Base-by-base conservation (phyloP, 2,113 vertebrate genomes). In the Panthera tigris region DNA sequence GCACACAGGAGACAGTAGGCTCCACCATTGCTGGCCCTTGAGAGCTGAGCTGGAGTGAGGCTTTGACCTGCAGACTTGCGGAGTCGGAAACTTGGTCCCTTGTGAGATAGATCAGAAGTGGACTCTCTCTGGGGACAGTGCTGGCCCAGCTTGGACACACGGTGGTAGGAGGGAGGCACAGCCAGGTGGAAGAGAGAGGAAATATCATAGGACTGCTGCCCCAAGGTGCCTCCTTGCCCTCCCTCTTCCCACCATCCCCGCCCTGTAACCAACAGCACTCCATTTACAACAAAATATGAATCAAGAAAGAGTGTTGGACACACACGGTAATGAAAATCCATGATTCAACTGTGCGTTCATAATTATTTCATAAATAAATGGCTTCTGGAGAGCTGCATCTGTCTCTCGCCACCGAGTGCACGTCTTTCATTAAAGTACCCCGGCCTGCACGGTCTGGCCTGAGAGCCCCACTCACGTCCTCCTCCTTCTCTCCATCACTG, bases 401-500 rank as follows among this genome's bases (percentile, higher is more conserved):
- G 97, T 99, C 98, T 99, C 97, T 98, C 76, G 95, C 97, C 97
- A 96, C 97, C 55, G 90, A 98, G 95, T 65, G 86, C 95, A 93
- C 84, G 97, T 95, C 98, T 98, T 99, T 99, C 98, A 98, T 98
- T 99, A 99, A 99, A 98, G 98, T 97, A 98, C 97, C 98, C 96
- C 81, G n/a, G 97, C 92, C 96, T 85, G 83, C 98, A 98, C 96
- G 55, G 98, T 97, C 97, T n/a, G 93, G 98, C 97, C 97, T 97
- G 82, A 97, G 99, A 99, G 99, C 99, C 99, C 99, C 96, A 99
- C 99, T 99, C 99, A 99, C 99, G 99, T 98, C 99, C 99, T 98
- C 98, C 99, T 98, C 98, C 98, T 97, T 95, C 98, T 98, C 98
- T 99, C 99, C 99, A 99, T 99, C 99, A 99, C 99, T 99, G 99